Conservation (phyloP, 2,113 vertebrate genomes). For the Trogon melanurus region DNA sequence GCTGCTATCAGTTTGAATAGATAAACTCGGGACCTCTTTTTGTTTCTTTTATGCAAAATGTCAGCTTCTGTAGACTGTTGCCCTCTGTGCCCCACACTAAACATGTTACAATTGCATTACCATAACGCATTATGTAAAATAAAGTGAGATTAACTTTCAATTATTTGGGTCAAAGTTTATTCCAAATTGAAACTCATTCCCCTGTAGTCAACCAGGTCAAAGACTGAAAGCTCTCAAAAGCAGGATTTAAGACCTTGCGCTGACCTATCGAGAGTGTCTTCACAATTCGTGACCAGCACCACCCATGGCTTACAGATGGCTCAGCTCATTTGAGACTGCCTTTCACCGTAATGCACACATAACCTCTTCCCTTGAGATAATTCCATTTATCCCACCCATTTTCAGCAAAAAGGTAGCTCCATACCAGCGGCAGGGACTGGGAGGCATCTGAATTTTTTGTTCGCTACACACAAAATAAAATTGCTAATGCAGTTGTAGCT, state of each 20-base stretch:
- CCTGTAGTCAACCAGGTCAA: constrained; percentile 1
- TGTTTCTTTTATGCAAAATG: constrained; percentile 37
- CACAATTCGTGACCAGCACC: neutral
- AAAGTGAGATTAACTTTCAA: constrained; percentile 50
- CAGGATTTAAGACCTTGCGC: neutral
- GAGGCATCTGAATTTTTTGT: neutral
- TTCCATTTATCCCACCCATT: neutral
- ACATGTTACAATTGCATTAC: constrained; percentile 32
- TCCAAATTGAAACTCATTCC: constrained; percentile 41
- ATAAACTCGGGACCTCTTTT: constrained; percentile 27
- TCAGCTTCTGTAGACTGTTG: constrained; percentile 18
- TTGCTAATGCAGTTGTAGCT: constrained; percentile 8
- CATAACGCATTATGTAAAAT: constrained; percentile 47
- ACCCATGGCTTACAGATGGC: neutral
- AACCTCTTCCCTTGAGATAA: neutral
- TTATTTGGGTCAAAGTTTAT: constrained; percentile 53
- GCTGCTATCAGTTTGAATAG: constrained; percentile 7
- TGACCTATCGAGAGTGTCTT: neutral
- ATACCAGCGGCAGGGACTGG: neutral
- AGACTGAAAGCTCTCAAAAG: constrained; percentile 40
- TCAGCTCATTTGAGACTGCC: neutral
- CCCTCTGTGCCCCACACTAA: constrained; percentile 12
- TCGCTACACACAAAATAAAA: neutral
- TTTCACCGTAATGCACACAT: neutral
- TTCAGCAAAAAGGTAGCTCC: neutral